These are phyloP conservation scores for Drosophila kanekoi DNA, from an alignment of 2,888 invertebrate genomes.

Conservation along the genomic window DNA sequence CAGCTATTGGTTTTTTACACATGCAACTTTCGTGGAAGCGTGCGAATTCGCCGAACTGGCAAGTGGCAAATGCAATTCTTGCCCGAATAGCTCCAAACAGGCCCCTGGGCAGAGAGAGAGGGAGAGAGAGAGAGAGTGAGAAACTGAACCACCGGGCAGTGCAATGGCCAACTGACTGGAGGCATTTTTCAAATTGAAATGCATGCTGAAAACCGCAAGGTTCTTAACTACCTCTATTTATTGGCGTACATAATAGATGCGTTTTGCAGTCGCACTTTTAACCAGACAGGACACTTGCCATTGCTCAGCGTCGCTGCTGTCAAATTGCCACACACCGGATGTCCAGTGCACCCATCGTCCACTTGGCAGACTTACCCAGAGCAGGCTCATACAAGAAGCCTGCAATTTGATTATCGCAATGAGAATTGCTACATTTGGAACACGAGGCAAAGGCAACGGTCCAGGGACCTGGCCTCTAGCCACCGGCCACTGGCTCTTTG, in stretches of 20 bases:
- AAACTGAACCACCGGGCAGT: background rate
- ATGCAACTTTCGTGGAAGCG: conserved; percentile 40
- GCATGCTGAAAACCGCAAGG: conserved; percentile 76
- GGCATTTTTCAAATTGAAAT: conserved; percentile 81
- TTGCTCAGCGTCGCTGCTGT: conserved; percentile 20
- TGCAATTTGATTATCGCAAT: conserved; percentile 83
- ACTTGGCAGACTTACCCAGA: conserved; percentile 23
- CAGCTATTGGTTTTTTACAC: conserved; percentile 34
- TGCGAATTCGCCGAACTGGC: conserved; percentile 47
- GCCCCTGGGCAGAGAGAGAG: background rate
- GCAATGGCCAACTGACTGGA: conserved; percentile 12
- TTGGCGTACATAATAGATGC: conserved; percentile 76
- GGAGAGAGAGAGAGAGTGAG: background rate
- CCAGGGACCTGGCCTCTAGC: conserved; percentile 6
- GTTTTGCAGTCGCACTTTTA: conserved; percentile 24
- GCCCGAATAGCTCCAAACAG: background rate
- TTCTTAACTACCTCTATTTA: conserved; percentile 82
- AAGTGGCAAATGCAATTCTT: conserved; percentile 13
- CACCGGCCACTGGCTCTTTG: conserved; percentile 6
- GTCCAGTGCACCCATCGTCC: conserved; percentile 34
- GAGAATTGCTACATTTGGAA: conserved; percentile 79
- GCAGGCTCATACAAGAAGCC: conserved; percentile 63
- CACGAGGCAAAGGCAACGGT: conserved; percentile 19
- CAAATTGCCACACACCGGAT: conserved; percentile 60
- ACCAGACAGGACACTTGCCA: conserved; percentile 7